phyloP scores from a whole-genome alignment of 2,797 vertebrate genomes.

The Pseudocheirus occidentalis region DNA sequence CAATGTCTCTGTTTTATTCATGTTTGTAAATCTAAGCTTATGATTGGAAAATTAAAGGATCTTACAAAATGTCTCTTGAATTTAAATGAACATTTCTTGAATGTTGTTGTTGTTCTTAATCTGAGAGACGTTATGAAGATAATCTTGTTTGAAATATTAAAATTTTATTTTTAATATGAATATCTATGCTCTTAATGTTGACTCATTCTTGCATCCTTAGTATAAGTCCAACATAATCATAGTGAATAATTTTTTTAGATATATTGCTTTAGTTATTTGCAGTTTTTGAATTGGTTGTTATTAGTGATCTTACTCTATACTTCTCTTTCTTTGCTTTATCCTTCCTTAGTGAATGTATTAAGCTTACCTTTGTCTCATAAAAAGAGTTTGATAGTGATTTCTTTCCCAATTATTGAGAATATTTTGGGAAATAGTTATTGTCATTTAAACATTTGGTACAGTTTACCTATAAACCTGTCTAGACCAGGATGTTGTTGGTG shows the following conservation, averaged over 20 bases:
- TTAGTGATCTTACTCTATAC: background rate
- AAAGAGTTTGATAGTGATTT: background rate
- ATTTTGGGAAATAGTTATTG: background rate
- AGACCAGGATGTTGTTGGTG: background rate
- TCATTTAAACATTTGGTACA: background rate
- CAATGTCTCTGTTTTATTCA: background rate
- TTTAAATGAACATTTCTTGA: too few relatives aligned
- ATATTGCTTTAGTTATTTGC: background rate
- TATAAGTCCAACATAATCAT: background rate
- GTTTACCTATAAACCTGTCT: background rate
- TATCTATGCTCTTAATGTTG: background rate
- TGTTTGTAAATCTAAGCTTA: background rate
- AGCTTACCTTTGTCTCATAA: background rate
- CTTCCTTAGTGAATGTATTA: background rate
- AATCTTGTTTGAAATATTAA: background rate
- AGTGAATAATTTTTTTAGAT: background rate
- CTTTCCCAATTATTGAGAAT: background rate
- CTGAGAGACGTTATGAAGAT: background rate
- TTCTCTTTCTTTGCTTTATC: background rate
- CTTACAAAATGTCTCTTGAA: background rate
- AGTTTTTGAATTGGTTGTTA: background rate
- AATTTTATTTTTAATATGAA: background rate
- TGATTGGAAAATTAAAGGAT: background rate
- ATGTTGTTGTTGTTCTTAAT: background rate
- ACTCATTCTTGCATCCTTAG: background rate